Evolutionary conservation across 37 sponge, comb jelly and placozoan genomes (phyloP).

Genomic region (Halisarca cf. caerulea): DNA sequence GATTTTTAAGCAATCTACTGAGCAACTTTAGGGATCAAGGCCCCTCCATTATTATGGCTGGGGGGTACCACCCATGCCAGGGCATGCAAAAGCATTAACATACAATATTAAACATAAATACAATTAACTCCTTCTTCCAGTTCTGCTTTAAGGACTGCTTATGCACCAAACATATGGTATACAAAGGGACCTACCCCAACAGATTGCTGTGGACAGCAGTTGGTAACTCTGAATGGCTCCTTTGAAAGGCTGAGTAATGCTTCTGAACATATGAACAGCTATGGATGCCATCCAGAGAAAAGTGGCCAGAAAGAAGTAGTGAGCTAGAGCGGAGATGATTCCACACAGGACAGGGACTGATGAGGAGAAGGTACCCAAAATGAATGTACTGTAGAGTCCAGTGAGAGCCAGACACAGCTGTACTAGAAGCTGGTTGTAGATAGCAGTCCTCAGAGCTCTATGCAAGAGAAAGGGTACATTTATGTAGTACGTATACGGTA

Average conservation of each 20-base stretch:
- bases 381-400: neutral
- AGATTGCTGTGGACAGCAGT: neutral
- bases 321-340: slow-evolving; percentile 18
- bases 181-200: slow-evolving; percentile 34
- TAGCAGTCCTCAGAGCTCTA: neutral
- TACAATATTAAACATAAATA: too few relatives aligned
- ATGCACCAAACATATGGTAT: too few relatives aligned
- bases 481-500: too few relatives aligned
- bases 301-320: slow-evolving; percentile 50
- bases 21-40: too few relatives aligned
- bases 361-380: neutral
- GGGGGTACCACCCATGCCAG: too few relatives aligned
- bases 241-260: slow-evolving; percentile 21
- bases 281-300: slow-evolving; percentile 32
- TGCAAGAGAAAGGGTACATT: too few relatives aligned
- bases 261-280: slow-evolving; percentile 30
- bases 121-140: too few relatives aligned
- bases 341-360: slow-evolving; percentile 8
- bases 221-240: neutral
- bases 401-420: neutral
- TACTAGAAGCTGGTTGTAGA: neutral
- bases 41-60: too few relatives aligned
- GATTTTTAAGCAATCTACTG: too few relatives aligned
- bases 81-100: too few relatives aligned
- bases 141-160: too few relatives aligned